These are phyloP conservation scores for Ptiloglossa arizonensis DNA, from an alignment of 1,140 invertebrate species.

Conservation along the genomic window DNA sequence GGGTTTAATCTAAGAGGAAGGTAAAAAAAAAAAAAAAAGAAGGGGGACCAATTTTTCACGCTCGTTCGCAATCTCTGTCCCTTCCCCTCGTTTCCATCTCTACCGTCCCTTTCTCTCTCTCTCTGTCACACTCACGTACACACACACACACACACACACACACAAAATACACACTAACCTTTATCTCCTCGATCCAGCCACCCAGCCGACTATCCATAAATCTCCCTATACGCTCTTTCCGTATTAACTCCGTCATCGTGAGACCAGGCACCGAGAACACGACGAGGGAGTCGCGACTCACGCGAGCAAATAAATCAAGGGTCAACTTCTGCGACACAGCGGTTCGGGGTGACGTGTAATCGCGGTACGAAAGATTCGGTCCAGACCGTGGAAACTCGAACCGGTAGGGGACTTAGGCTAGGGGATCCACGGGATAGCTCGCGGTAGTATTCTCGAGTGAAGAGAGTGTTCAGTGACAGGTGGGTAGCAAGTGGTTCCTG, in stretches of 20 bases:
- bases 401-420: too few species aligned
- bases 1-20: constrained; percentile 57
- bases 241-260: constrained; percentile 61
- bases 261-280: constrained; percentile 53
- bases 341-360: constrained; percentile 14
- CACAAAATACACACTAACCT: too few species aligned
- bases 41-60: constrained; percentile 75
- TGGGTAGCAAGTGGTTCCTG: too few species aligned
- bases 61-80: constrained; percentile 48
- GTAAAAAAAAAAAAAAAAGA: constrained; percentile 58
- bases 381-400: too few species aligned
- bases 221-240: constrained; percentile 52
- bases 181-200: constrained; percentile 56
- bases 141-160: too few species aligned
- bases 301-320: constrained; percentile 71
- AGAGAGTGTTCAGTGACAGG: too few species aligned
- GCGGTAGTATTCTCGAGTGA: too few species aligned
- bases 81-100: neutral
- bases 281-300: constrained; percentile 57
- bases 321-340: constrained; percentile 39
- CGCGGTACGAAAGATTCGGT: constrained; percentile 19
- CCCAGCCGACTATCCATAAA: constrained; percentile 54
- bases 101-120: neutral
- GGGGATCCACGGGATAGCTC: too few species aligned
- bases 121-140: constrained; percentile 4